A percentile compares a stretch with the other conserved stretches of the same genome.
phyloP scores from a whole-genome alignment of 2,797 vertebrate genomes.

The Lepidocolaptes lacrymiger region DNA sequence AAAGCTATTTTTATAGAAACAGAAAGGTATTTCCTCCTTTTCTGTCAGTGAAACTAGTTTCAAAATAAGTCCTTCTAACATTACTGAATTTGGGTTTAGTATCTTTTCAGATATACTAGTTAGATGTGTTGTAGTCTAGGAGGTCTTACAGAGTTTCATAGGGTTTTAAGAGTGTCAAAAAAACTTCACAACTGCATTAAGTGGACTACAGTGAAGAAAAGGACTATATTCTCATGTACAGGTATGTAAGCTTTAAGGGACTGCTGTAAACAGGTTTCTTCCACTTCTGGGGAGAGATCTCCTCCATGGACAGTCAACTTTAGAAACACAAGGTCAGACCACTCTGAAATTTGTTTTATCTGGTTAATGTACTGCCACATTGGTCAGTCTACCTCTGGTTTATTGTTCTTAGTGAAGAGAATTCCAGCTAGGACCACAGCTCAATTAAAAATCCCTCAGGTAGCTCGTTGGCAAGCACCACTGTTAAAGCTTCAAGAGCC shows the following conservation, averaged over 20 bases:
- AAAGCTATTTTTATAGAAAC: neutral
- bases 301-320: neutral
- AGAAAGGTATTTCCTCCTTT: neutral
- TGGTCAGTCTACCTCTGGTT: neutral
- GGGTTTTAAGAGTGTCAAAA: neutral
- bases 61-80: neutral
- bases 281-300: neutral
- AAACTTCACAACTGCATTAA: neutral
- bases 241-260: neutral
- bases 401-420: neutral
- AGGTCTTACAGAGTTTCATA: neutral
- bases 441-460: neutral
- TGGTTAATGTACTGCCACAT: neutral
- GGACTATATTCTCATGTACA: neutral
- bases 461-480: neutral
- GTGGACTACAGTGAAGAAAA: neutral
- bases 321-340: neutral
- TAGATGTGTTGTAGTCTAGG: neutral
- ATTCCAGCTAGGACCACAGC: neutral
- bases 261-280: neutral
- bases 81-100: neutral
- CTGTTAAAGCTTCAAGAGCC: neutral
- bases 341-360: neutral
- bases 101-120: neutral
- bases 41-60: neutral